These are phyloP conservation scores for Stenurella melanura DNA, from an alignment of 2,888 invertebrate genomes.

Conservation along the genomic window DNA sequence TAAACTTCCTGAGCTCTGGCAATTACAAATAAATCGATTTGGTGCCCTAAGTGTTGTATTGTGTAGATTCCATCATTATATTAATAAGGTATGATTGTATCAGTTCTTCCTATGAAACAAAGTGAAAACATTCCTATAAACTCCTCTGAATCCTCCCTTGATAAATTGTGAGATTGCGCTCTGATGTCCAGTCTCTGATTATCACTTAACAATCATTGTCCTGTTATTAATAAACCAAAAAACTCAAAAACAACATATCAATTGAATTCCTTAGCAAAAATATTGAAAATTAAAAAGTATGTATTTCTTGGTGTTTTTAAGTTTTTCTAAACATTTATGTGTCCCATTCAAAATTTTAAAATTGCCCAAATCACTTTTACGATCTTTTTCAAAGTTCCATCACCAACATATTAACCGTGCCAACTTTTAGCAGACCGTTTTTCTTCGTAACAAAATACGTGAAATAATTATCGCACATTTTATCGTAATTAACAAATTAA, in stretches of 20 bases:
- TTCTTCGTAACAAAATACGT: conserved; percentile 22
- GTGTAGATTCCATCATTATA: too few species aligned
- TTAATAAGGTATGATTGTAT: too few species aligned
- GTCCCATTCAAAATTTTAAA: conserved; percentile 11
- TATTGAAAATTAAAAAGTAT: conserved; percentile 21
- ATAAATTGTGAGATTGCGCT: too few species aligned
- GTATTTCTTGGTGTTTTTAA: conserved; percentile 19
- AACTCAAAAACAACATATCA: conserved; percentile 13
- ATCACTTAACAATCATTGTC: conserved; percentile 1
- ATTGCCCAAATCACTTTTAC: conserved; percentile 25
- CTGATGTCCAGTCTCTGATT: too few species aligned
- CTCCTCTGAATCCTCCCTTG: too few species aligned
- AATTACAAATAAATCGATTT: too few species aligned
- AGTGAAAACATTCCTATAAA: too few species aligned
- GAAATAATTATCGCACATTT: conserved; percentile 32
- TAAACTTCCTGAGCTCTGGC: too few species aligned
- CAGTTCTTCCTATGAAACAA: too few species aligned
- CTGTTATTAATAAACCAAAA: conserved; percentile 15
- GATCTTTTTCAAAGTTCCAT: conserved; percentile 28
- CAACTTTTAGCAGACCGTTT: conserved; percentile 37
- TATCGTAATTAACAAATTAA: conserved; percentile 41
- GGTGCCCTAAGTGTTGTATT: too few species aligned
- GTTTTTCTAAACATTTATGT: background rate
- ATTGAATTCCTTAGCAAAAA: conserved; percentile 6
- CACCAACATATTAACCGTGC: conserved; percentile 34